Conservation (phyloP, 2,797 vertebrate genomes). For the Valencia hispanica region DNA sequence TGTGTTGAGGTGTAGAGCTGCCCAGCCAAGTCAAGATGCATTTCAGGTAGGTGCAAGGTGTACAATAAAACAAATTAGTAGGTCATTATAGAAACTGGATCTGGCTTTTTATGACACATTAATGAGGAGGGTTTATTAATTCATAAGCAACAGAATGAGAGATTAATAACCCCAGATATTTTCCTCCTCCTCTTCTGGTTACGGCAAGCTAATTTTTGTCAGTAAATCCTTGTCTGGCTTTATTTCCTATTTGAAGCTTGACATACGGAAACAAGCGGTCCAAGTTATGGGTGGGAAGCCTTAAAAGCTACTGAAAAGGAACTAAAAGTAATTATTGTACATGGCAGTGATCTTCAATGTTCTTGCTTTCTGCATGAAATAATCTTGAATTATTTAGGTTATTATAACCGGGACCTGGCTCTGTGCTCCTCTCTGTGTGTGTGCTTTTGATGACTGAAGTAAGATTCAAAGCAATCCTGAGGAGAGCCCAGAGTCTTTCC, state of each 20-base stretch:
- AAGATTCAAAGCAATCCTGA: conserved; percentile 58
- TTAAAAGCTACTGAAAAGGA: conserved; percentile 29
- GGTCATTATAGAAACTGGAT: conserved; percentile 35
- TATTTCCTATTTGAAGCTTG: conserved; percentile 36
- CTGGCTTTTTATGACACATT: conserved; percentile 35
- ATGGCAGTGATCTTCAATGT: conserved; percentile 57
- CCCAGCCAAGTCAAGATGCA: conserved; percentile 22
- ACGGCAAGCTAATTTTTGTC: conserved; percentile 14
- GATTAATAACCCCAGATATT: conserved; percentile 13
- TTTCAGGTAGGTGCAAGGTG: conserved; percentile 24
- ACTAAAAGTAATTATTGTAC: conserved; percentile 47
- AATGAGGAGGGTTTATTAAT: conserved; percentile 48
- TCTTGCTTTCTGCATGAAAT: conserved; percentile 48
- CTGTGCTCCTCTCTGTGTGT: conserved; percentile 34
- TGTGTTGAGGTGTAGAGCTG: conserved; percentile 26
- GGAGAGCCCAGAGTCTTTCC: conserved; percentile 46
- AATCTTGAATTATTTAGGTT: conserved; percentile 56
- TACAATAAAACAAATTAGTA: conserved; percentile 67
- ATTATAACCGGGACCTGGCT: conserved; percentile 36
- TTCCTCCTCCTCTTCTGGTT: conserved; percentile 1
- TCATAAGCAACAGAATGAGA: conserved; percentile 14
- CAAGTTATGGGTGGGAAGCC: conserved; percentile 15
- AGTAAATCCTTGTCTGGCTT: conserved; percentile 21
- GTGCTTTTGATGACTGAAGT: conserved; percentile 66
- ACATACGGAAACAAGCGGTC: conserved; percentile 15